Conservation (phyloP, 2,113 vertebrate species). For the Prolemur simus region DNA sequence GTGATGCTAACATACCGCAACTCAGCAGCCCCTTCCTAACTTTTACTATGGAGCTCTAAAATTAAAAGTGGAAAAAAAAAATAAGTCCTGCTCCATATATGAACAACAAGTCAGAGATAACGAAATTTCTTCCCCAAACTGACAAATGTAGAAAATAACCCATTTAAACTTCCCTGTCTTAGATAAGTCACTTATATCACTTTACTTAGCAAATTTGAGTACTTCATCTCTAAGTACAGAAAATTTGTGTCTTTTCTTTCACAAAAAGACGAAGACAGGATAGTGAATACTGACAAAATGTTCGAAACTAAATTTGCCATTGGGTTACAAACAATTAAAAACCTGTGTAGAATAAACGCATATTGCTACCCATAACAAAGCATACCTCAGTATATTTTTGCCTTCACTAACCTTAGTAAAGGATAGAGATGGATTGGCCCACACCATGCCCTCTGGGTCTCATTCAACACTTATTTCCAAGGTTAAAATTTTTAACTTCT, state of each 20-base stretch:
- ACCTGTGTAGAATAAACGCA: neutral
- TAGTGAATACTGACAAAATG: neutral
- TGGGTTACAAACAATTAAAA: neutral
- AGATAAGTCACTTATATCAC: neutral
- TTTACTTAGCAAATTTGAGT: neutral
- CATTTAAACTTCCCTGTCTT: neutral
- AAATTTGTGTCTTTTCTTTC: neutral
- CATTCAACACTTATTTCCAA: neutral
- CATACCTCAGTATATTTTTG: neutral
- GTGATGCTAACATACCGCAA: neutral
- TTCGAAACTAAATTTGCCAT: conserved; percentile 11
- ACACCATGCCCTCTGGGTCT: neutral
- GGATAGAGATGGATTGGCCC: neutral
- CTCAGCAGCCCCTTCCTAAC: neutral
- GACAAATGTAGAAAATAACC: neutral
- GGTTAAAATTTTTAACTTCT: neutral
- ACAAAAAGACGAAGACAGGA: neutral
- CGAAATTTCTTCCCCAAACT: neutral
- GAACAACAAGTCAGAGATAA: neutral
- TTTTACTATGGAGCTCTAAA: neutral
- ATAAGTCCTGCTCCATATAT: neutral
- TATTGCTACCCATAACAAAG: neutral
- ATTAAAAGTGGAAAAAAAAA: neutral
- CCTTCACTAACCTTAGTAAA: neutral
- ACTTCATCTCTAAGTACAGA: neutral